These are phyloP conservation scores for Ciconia maguari DNA, from an alignment of 2,113 vertebrate genomes.

Conservation along the genomic window DNA sequence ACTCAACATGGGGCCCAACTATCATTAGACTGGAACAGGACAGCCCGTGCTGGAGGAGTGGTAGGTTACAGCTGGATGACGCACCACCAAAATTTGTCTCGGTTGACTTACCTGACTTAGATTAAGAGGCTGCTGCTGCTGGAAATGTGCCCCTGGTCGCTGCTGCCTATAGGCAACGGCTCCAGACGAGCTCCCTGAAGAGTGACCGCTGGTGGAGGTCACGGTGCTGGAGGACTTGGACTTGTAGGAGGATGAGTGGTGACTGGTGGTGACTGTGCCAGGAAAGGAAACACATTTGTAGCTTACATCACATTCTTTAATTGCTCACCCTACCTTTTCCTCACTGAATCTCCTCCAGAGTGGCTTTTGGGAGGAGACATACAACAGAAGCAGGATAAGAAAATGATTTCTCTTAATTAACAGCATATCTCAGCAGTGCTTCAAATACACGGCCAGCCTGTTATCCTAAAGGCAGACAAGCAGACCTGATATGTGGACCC, in stretches of 20 bases:
- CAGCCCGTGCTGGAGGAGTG: neutral
- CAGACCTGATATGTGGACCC: neutral
- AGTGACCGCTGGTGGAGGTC: slow-evolving; percentile 87
- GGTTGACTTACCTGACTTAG: slow-evolving; percentile 90
- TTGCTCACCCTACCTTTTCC: slow-evolving; percentile 52
- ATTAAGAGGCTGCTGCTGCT: slow-evolving; percentile 98
- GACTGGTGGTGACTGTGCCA: slow-evolving; percentile 81
- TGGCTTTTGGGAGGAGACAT: slow-evolving; percentile 43
- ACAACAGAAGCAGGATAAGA: slow-evolving; percentile 41
- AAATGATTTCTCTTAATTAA: slow-evolving; percentile 26
- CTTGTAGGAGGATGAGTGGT: slow-evolving; percentile 91
- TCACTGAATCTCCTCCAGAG: slow-evolving; percentile 48
- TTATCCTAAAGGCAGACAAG: slow-evolving; percentile 15
- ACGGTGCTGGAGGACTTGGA: slow-evolving; percentile 90
- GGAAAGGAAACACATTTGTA: slow-evolving; percentile 56
- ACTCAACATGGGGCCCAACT: neutral
- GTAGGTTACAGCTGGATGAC: neutral
- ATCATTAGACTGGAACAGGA: neutral
- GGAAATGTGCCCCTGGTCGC: slow-evolving; percentile 88
- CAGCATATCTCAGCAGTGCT: neutral
- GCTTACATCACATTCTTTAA: slow-evolving; percentile 39
- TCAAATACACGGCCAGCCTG: neutral
- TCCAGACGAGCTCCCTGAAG: slow-evolving; percentile 82
- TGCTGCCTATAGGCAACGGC: slow-evolving; percentile 89
- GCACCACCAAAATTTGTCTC: neutral